These are phyloP conservation scores for Pipra filicauda DNA, from an alignment of 2,113 vertebrate species.

Conservation along the genomic window DNA sequence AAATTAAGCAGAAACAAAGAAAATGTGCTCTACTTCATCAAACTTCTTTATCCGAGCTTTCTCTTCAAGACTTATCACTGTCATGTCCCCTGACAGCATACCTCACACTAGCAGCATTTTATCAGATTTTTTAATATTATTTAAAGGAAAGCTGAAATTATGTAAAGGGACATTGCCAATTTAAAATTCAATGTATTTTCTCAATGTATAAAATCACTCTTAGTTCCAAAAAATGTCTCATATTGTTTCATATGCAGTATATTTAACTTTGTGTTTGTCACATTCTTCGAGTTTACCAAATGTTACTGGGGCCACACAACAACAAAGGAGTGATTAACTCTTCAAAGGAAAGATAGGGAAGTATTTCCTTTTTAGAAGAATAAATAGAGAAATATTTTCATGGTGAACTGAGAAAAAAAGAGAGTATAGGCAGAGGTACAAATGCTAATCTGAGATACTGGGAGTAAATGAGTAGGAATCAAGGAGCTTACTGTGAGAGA, in stretches of 20 bases:
- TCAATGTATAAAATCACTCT: neutral
- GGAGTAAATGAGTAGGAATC: neutral
- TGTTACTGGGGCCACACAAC: neutral
- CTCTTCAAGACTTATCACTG: constrained; percentile 10
- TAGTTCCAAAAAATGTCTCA: neutral
- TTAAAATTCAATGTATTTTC: neutral
- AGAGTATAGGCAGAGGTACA: neutral
- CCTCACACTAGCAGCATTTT: neutral
- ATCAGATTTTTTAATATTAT: neutral
- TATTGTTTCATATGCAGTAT: neutral
- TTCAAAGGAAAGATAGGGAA: neutral
- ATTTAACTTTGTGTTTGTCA: neutral
- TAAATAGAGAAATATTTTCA: neutral
- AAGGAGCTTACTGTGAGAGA: neutral
- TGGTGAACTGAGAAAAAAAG: neutral
- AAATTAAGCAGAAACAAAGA: constrained; percentile 49
- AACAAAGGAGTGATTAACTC: neutral
- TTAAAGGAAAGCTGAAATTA: neutral
- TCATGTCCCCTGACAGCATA: neutral
- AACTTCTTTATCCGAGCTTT: neutral
- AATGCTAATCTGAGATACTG: neutral
- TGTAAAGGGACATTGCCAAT: neutral
- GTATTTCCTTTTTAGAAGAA: neutral
- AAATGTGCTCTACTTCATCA: constrained; percentile 8
- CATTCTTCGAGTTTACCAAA: neutral